These are phyloP conservation scores for Pandemis cinnamomeana DNA, from an alignment of 2,888 invertebrate species.

Conservation along the genomic window DNA sequence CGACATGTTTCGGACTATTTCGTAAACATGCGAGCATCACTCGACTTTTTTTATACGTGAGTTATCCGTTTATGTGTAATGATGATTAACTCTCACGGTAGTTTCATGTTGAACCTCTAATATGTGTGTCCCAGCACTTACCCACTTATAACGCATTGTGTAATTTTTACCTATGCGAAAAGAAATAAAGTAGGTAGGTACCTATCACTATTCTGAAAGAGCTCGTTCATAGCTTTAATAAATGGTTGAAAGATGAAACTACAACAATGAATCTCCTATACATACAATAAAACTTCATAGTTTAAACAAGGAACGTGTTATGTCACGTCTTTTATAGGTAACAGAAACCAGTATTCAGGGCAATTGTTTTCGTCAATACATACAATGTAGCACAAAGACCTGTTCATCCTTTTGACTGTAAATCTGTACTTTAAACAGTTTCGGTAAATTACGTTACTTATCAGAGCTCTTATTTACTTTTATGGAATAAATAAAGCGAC, in stretches of 20 bases:
- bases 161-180: no score
- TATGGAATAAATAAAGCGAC: constrained; percentile 48
- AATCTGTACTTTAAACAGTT: constrained; percentile 24
- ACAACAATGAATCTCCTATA: background rate
- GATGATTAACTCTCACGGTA: no score
- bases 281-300: background rate
- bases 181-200: no score
- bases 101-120: no score
- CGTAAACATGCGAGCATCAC: no score
- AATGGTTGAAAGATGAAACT: background rate
- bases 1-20: no score
- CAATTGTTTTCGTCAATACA: constrained; percentile 15
- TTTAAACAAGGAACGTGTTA: background rate
- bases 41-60: no score
- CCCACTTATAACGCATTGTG: no score
- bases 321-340: constrained; percentile 2
- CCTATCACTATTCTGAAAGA: background rate
- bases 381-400: constrained; percentile 34
- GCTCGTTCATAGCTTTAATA: background rate
- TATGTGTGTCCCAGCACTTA: no score
- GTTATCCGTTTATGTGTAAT: no score
- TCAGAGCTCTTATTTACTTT: constrained; percentile 49
- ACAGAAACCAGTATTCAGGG: constrained; percentile 4
- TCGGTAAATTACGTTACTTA: constrained; percentile 41
- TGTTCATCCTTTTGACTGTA: background rate